Base-by-base conservation (phyloP, 2,888 invertebrate species). In the Apodemia mormo region DNA sequence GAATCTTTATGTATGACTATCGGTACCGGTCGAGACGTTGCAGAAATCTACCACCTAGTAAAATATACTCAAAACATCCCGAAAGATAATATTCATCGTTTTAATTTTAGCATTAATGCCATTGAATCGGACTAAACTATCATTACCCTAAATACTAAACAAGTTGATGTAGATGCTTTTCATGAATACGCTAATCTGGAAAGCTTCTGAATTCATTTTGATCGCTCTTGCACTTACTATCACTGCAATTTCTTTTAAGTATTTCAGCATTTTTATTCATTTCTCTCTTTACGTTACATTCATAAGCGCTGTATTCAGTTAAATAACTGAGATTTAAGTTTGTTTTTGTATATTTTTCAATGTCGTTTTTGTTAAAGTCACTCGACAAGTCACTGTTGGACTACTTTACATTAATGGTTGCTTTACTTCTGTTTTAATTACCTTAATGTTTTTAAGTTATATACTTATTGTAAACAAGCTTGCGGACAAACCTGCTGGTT, bases 301-400 rank as follows among this genome's bases (percentile, higher is more conserved):
- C 33, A 61, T 61, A 61, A 61, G 61, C 61, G 61, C 33, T 61
- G 61, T 61, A 61, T 61, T 61, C 61, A 61, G 61, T 61, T 30
- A 61, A 61, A 14, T 33, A 61, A 58, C 61, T 10, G 61, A 33
- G 61, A 61, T 37, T 61, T 61, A 37, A 30, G 14, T 30, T 14
- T 61, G 61, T 61, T 61, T 61, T 37, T 61, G 37, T 61, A 33
- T 12, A 37, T 33, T 37, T 33, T 61, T 61, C 33, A 61, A 37
- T 37, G 61, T n/a, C 33, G 12, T 33, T 58, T 61, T 61, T 61
- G 30, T 37, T 12, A 30, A 61, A 61, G 61, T 61, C 37, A 61
- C 61, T 58, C 5, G 10, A 12, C 29, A 30, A 58, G 30, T 30
- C 58, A 33, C 12, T 58, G 4, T 58, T 58, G 58, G 33, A 30